phyloP scores from a whole-genome alignment of 2,888 invertebrate species.

The Anoplius nigerrimus region DNA sequence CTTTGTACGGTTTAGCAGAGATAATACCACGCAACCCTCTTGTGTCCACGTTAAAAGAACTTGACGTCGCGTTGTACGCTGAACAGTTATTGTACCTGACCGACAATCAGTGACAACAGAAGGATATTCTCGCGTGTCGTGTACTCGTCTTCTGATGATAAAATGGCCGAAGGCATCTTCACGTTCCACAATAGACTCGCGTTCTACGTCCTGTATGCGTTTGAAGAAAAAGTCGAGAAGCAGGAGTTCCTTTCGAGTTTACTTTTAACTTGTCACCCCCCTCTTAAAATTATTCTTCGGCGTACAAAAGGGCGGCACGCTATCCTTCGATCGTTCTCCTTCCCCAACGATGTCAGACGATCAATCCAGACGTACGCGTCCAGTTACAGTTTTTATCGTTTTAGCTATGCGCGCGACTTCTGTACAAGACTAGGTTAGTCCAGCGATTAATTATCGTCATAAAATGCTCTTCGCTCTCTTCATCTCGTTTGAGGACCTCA shows the following conservation, averaged over 20 bases:
- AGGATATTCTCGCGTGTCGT: too few relatives aligned
- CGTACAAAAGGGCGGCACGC: constrained; percentile 39
- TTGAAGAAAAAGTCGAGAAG: constrained; percentile 17
- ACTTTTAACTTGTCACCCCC: constrained; percentile 5
- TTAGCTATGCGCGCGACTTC: constrained; percentile 65
- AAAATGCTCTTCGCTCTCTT: constrained; percentile 13
- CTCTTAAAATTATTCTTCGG: constrained; percentile 27
- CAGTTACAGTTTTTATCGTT: constrained; percentile 28
- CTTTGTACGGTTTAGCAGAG: too few relatives aligned
- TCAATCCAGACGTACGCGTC: constrained; percentile 27
- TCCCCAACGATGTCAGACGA: too few relatives aligned
- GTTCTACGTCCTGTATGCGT: constrained; percentile 2
- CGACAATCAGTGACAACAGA: too few relatives aligned
- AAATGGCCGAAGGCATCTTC: constrained; percentile 8
- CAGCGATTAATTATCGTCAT: constrained; percentile 62
- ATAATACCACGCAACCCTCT: too few relatives aligned
- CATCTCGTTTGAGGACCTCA: neutral
- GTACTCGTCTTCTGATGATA: too few relatives aligned
- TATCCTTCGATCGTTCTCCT: too few relatives aligned
- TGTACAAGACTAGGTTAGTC: constrained; percentile 74
- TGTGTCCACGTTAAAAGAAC: too few relatives aligned
- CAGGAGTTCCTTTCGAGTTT: constrained; percentile 9
- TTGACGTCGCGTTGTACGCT: too few relatives aligned
- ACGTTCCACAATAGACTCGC: neutral
- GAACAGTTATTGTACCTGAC: too few relatives aligned